Evolutionary conservation across 2,113 vertebrate species (phyloP).

Genomic region (Vireo altiloquus): DNA sequence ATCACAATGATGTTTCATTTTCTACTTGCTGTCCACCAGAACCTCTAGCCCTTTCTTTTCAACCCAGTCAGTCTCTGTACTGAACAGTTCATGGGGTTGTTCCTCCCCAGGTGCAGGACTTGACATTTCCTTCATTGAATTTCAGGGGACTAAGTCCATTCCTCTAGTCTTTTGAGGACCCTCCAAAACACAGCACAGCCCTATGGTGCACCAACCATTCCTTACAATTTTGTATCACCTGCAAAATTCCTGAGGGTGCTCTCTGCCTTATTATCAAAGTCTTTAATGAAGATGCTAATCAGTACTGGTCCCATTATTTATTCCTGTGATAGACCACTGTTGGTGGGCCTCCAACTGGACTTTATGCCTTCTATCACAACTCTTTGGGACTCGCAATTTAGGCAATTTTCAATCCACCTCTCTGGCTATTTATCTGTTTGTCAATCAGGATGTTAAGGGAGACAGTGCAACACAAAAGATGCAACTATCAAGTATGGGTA

Average conservation of each 20-base stretch:
- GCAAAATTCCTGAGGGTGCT: background rate
- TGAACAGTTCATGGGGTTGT: background rate
- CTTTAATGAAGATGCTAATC: background rate
- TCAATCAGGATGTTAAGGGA: background rate
- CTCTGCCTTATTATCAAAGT: background rate
- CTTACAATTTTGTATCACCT: background rate
- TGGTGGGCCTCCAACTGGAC: background rate
- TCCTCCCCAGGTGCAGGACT: background rate
- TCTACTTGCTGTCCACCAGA: background rate
- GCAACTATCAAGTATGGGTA: background rate
- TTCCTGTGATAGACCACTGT: background rate
- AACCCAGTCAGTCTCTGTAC: background rate
- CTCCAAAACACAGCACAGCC: background rate
- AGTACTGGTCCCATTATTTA: background rate
- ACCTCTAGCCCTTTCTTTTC: background rate
- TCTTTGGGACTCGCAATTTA: background rate
- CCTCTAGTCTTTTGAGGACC: background rate
- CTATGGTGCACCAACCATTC: background rate
- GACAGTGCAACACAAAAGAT: background rate
- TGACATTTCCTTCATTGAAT: background rate
- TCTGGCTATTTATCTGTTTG: background rate
- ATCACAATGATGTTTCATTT: background rate
- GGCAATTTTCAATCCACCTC: background rate
- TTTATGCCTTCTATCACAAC: background rate
- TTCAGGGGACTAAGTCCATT: background rate